phyloP scores from a whole-genome alignment of 2,797 vertebrate species.

The Poecile montanus region DNA sequence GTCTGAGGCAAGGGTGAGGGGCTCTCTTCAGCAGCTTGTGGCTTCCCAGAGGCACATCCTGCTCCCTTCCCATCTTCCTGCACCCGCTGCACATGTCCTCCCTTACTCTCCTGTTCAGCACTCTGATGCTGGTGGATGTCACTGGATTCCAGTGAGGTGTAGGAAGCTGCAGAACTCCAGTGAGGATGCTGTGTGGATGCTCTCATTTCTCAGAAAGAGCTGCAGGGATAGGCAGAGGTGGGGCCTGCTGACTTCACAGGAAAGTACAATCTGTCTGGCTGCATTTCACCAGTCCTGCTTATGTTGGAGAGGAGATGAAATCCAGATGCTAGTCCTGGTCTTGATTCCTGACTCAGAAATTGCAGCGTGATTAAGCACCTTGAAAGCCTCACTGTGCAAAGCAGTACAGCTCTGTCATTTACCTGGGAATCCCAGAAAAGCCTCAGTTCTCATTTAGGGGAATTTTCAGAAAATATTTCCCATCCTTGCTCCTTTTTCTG shows the following conservation, averaged over 20 bases:
- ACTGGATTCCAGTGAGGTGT: not conserved
- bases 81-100: not conserved
- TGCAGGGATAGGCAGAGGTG: not conserved
- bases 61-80: not conserved
- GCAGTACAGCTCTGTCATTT: not conserved
- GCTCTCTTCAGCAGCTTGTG: not conserved
- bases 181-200: not conserved
- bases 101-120: not conserved
- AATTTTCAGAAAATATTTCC: slow-evolving; percentile 7
- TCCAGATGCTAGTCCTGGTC: not conserved
- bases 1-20: not conserved
- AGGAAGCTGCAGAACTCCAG: not conserved
- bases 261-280: not conserved
- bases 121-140: not conserved
- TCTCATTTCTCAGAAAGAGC: not conserved
- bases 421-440: slow-evolving; percentile 38
- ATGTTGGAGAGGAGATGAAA: not conserved
- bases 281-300: not conserved
- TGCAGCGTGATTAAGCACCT: not conserved
- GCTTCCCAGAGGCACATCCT: not conserved
- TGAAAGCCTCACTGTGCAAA: not conserved
- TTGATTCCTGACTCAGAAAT: not conserved
- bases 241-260: not conserved
- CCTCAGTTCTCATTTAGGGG: slow-evolving; percentile 2
- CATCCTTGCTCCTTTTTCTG: not conserved